Conservation (phyloP, 2,113 vertebrate species). For the Ictidomys tridecemlineatus region DNA sequence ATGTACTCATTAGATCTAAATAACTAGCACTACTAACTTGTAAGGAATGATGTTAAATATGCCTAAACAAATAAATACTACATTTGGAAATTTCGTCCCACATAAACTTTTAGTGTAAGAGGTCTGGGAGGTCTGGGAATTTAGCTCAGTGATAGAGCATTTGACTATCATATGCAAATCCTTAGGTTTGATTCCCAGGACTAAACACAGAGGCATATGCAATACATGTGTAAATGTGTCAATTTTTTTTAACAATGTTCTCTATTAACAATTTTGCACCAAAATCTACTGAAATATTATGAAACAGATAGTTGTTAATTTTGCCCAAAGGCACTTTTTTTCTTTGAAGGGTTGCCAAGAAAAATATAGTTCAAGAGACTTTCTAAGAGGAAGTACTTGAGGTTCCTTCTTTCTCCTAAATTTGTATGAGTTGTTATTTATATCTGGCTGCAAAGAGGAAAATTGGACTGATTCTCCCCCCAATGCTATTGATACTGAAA, state of each 20-base stretch:
- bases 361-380: constrained; percentile 54
- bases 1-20: background rate
- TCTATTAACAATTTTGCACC: background rate
- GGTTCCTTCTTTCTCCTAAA: constrained; percentile 9
- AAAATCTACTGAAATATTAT: background rate
- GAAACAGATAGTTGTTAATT: background rate
- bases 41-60: background rate
- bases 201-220: background rate
- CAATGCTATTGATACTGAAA: constrained; percentile 14
- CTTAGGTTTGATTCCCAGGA: background rate
- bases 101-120: background rate
- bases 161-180: background rate
- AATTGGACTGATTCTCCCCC: constrained; percentile 11
- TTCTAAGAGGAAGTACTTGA: constrained; percentile 46
- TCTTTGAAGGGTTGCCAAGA: constrained; percentile 41
- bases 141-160: fast-evolving
- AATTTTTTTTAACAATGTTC: background rate
- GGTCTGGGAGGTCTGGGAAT: background rate
- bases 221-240: background rate
- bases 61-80: background rate
- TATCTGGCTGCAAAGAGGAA: constrained; percentile 47
- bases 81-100: background rate
- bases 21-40: background rate
- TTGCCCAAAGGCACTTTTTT: background rate
- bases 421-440: constrained; percentile 54